Conservation (phyloP, 92 coral and sea anemone genomes). For the Desmophyllum pertusum region DNA sequence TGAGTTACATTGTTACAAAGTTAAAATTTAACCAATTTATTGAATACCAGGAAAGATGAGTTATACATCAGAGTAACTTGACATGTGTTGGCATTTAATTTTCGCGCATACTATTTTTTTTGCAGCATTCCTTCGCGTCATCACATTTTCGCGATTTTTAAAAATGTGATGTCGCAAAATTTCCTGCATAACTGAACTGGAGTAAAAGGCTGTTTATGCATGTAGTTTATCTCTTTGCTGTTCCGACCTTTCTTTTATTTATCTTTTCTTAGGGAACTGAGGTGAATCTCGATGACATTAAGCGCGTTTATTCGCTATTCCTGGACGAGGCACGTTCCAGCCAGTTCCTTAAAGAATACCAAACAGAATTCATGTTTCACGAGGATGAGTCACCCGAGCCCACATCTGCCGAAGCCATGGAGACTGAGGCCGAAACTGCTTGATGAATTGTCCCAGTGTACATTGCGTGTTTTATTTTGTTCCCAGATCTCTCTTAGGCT, state of each 20-base stretch:
- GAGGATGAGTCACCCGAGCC: constrained; percentile 70
- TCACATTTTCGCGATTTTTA: no score
- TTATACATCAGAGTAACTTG: no score
- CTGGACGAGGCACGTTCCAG: constrained; percentile 96
- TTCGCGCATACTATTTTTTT: no score
- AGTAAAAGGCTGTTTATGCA: background rate
- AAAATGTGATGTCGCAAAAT: no score
- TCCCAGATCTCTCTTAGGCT: background rate
- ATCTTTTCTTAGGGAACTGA: constrained; percentile 87
- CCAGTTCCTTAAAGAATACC: constrained; percentile 96
- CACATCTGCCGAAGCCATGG: constrained; percentile 77
- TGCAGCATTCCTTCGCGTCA: no score
- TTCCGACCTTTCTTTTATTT: no score
- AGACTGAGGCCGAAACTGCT: constrained; percentile 71
- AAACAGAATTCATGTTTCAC: constrained; percentile 94
- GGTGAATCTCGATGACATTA: constrained; percentile 93
- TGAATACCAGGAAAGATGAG: no score
- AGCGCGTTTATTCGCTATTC: constrained; percentile 91
- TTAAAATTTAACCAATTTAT: no score
- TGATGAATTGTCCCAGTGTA: constrained; percentile 21
- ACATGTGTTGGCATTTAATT: no score
- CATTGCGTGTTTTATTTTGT: constrained; percentile 2
- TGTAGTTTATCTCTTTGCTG: background rate
- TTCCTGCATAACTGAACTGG: no score
- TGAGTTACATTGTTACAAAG: no score